A percentile compares a stretch with the other conserved stretches of the same genome.
Conservation (phyloP, 1,140 invertebrate genomes). For the Belonocnema kinseyi region DNA sequence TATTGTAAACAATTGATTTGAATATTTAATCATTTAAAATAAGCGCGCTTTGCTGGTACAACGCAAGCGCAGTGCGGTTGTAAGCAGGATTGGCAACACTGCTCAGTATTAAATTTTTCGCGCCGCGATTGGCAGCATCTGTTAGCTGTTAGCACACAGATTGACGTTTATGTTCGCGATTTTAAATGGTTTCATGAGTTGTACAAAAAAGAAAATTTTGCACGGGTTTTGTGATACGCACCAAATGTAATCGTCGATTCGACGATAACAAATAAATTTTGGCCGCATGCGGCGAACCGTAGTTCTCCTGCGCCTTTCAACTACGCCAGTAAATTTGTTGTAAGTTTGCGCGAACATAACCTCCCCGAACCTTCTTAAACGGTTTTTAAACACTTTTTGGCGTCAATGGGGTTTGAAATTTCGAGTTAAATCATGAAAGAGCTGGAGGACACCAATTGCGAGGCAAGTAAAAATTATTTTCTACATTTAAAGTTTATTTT, state of each 20-base stretch:
- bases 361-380: neutral
- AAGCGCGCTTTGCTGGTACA: too few relatives aligned
- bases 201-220: neutral
- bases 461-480: conserved; percentile 55
- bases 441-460: conserved; percentile 63
- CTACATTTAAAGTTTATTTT: neutral
- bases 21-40: too few relatives aligned
- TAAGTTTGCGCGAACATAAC: conserved; percentile 9
- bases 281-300: neutral
- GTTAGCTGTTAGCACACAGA: neutral
- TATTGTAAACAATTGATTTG: too few relatives aligned
- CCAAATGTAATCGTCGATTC: neutral
- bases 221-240: conserved; percentile 4
- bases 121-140: neutral
- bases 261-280: neutral
- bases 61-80: too few relatives aligned
- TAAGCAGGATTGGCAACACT: neutral
- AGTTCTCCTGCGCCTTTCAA: neutral
- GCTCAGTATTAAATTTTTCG: neutral
- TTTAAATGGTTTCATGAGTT: conserved; percentile 11
- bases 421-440: conserved; percentile 59
- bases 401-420: conserved; percentile 32
- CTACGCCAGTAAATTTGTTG: neutral
- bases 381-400: conserved; percentile 18
- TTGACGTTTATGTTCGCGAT: conserved; percentile 2